Evolutionary conservation across 2,797 vertebrate genomes (phyloP), one percentile per base, ranked within the genome.

Genomic region (Sebastes steindachneri): DNA sequence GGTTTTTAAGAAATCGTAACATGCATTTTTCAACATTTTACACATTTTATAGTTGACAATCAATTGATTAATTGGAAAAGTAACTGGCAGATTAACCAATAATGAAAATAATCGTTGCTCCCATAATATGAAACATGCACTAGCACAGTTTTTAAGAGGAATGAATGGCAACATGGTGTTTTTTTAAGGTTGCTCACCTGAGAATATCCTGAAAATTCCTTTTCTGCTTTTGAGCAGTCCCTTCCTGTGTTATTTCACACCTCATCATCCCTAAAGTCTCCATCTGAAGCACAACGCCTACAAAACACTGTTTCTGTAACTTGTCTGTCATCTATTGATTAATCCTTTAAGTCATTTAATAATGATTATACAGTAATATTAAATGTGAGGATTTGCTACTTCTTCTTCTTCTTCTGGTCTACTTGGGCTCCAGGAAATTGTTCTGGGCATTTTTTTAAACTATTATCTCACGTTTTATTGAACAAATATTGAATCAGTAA

Each of bases 141-240:
- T 41, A 7, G 37, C 0, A 41, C 14, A 41, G 0, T 41, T 41
- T 41, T 41, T 41, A 41, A 41, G 14, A 41, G 37, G 37, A 0
- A 41, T 41, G 14, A 41, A 15, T 41, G 37, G 14, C 14, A 15
- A 41, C 37, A 41, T 41, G 37, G 12, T 12, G 33, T 0, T 37
- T 37, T 37, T 33, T 37, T 37, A 14, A 5, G 37, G 37, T 37
- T 14, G 5, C 5, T 37, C 37, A 37, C 37, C 5, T 41, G 14
- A 6, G 37, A 41, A 41, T 41, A 15, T 41, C 37, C 37, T 14
- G 37, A 41, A 41, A 41, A 15, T 41, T 14, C 2, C 2, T 41
- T 41, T 41, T 41, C 37, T 51, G 45, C 45, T 51, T 51, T 51
- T 51, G 45, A 51, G 0, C 45, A 51, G 17, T 51, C 7, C 5